phyloP scores from a whole-genome alignment of 2,113 vertebrate genomes.

The Apus apus region DNA sequence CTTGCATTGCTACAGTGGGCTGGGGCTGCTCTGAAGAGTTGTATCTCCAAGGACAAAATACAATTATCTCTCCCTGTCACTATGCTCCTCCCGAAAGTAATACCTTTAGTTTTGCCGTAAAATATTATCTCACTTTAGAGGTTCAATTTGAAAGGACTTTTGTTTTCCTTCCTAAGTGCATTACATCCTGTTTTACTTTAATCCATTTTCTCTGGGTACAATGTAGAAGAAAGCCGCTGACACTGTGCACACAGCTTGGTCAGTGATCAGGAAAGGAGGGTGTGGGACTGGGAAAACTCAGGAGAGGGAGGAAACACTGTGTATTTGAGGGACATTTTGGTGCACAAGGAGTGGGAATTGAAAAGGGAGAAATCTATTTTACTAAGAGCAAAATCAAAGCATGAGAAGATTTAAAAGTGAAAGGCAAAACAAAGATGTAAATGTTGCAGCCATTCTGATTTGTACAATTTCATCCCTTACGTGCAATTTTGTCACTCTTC shows the following conservation, averaged over 20 bases:
- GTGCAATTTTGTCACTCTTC: neutral
- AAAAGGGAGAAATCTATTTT: neutral
- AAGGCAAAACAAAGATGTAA: neutral
- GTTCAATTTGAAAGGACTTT: neutral
- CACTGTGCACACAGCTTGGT: rapidly evolving
- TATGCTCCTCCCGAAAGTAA: neutral
- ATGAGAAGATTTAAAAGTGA: neutral
- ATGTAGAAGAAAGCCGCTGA: neutral
- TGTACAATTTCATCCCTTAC: neutral
- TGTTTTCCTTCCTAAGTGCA: neutral
- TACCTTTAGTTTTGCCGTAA: neutral
- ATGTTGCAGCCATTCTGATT: neutral
- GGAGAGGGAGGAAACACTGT: neutral
- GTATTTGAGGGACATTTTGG: neutral
- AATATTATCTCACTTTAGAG: neutral
- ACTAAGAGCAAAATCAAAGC: neutral
- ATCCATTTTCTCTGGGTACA: neutral
- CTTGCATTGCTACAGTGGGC: neutral
- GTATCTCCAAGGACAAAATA: neutral
- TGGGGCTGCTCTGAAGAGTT: neutral
- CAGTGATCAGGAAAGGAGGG: neutral
- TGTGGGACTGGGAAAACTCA: neutral
- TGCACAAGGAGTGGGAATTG: neutral
- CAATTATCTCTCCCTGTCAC: neutral
- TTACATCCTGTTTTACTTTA: neutral